Evolutionary conservation across 2,888 invertebrate species (phyloP), one percentile per base, ranked within the genome.

Genomic region (Dryococelus australis): DNA sequence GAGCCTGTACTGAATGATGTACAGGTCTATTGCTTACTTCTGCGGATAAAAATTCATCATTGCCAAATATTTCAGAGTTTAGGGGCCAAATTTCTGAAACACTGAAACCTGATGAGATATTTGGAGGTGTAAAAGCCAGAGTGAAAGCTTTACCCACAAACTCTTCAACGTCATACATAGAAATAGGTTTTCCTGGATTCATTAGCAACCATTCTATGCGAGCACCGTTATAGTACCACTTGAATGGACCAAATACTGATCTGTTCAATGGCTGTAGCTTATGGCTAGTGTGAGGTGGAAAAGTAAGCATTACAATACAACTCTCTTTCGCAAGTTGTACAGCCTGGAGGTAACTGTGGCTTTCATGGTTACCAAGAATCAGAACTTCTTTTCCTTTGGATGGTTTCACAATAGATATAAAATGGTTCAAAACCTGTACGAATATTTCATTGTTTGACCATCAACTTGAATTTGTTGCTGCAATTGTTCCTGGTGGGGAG

Each of bases 251-350:
- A n/a, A n/a, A n/a, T n/a, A n/a, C n/a, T n/a, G n/a, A n/a, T n/a
- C n/a, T n/a, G 90, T 91, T 91, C 51, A 91, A 89, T n/a, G 91
- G 91, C 89, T 92, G 92, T 84, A 92, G 87, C 86, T 90, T 89
- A 89, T 92, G 91, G 47, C 89, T 89, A 89, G 90, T 90, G 87
- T 92, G 92, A 20, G 91, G 91, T 27, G n/a, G n/a, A n/a, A 92
- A 91, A 20, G 91, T 91, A 65, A 92, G 87, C 87, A 91, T 86
- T 47, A 91, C 88, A 80, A 92, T 90, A 16, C 91, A 91, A 90
- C 91, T 91, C 81, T 91, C 90, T 89, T 90, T 90, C 13, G 83
- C 51, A 28, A 47, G 12, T 26, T 86, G 81, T 43, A 86, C 28
- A 43, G 43, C 86, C 27, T 27, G 81, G 20, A 86, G 24, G 43